Base-by-base conservation (phyloP, 92 coral and sea anemone genomes). In the Heliopora coerulea region DNA sequence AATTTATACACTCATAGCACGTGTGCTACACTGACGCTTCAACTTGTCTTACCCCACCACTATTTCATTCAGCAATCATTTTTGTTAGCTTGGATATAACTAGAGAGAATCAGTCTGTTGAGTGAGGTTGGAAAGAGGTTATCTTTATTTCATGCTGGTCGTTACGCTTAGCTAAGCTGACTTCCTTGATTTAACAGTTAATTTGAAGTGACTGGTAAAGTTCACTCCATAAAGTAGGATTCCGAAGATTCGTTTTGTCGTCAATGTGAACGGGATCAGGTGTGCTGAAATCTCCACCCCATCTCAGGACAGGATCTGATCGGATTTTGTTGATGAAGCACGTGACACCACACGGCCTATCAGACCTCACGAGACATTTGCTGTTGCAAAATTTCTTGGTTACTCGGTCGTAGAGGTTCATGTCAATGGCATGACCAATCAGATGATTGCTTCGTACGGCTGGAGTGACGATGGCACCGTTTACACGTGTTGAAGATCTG, bases 381-480 rank as follows among this genome's bases (percentile, higher is more conserved):
- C 63, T 58, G 63, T 58, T 58, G 37, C 63, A 58, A 41, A 28
- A 84, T 11, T 29, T 27, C 1, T 66, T 66, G 39, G 31, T 59
- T 4, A 15, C 8, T 1, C 21, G 15, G 17, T 80, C 73, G 29
- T 34, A 48, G 67, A 75, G 49, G 73, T 80, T 85, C 85, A 85
- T 80, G 64, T 81, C 86, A 67, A 81, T 76, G 18, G 89, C 89
- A 39, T 85, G 89, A 40, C 89, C 89, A 41, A 85, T 65, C 8
- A 49, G 65, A 59, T 85, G 89, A 26, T 85, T 85, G 69, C 89
- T 76, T 28, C 74, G 57, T 60, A 27, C 30, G 40, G 89, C 79
- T 0, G 85, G 85, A 24, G 54, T 64, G 17, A 75, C 89, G 42
- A 84, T 80, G 32, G 82, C 82, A 18, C 85, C 85, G 0, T 13